Evolutionary conservation across 2,113 vertebrate species (phyloP).

Genomic region (Himantopus leucocephalus): DNA sequence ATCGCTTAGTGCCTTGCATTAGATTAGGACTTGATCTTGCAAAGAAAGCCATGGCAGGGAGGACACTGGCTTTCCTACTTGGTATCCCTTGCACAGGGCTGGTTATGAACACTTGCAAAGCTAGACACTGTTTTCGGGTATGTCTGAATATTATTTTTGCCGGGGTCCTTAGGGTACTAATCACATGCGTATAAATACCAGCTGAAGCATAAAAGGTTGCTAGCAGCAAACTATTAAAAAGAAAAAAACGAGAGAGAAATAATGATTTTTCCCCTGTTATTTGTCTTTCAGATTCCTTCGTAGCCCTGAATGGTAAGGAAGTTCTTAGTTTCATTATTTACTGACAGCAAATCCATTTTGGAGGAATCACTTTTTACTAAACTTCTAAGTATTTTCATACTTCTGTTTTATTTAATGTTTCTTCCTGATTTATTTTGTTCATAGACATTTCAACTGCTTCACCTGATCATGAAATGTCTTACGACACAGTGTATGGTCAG

Average conservation of each 20-base stretch:
- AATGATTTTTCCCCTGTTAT: conserved; percentile 67
- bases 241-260: conserved; percentile 38
- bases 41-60: background rate
- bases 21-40: background rate
- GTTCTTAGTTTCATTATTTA: conserved; percentile 61
- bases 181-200: background rate
- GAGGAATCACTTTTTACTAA: conserved; percentile 56
- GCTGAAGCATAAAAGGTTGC: background rate
- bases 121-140: background rate
- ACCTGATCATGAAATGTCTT: conserved; percentile 89
- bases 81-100: background rate
- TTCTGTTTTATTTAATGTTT: conserved; percentile 62
- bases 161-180: background rate
- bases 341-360: conserved; percentile 49
- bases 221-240: conserved; percentile 12
- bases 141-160: background rate
- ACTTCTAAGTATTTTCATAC: conserved; percentile 51
- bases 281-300: conserved; percentile 91
- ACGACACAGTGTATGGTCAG: conserved; percentile 81
- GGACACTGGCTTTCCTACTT: background rate
- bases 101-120: background rate
- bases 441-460: conserved; percentile 89
- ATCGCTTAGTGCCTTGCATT: background rate
- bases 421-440: conserved; percentile 79
- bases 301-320: conserved; percentile 96